Evolutionary conservation across 2,797 vertebrate genomes (phyloP), one percentile per base, ranked within the genome.

Genomic region (Sebastes hubbsi): DNA sequence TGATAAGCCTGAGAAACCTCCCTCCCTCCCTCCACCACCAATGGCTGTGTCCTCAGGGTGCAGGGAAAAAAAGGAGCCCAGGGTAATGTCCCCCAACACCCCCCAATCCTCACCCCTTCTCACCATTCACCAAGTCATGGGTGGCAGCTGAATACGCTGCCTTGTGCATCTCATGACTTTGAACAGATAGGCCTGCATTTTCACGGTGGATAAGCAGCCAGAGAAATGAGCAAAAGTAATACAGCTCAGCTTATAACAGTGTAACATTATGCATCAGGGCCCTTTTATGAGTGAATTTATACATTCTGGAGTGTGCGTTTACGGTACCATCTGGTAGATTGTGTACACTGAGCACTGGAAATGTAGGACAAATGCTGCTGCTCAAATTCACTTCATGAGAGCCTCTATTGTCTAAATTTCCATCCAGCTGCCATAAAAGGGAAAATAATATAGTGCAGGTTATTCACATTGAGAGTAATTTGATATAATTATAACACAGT

Each of bases 1-100:
- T 89, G 94, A 96, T 96, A 96, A 96, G 92, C 69, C 88, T 36
- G 91, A 88, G 90, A 92, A 91, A 86, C 20, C 52, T 54, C 52
- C 52, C 10, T 54, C 10, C 87, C 81, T 70, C 86, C 85, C 70
- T 77, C 70, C 72, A 42, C 77, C 24, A 83, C 79, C 89, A 68
- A 38, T 75, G 82, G 72, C 82, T 81, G 83, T 86, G 90, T 94
- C 94, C 91, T 88, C 74, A 13, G 85, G 88, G 88, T 30, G 67
- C 60, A 56, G 52, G 13, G 6, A 46, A 65, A 68, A 71, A 72
- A 77, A 62, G 30, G 74, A 78, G 83, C 83, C 85, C 18, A 4
- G 84, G 87, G 89, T 86, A 84, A 87, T 88, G 84, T 80, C 74
- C 77, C 77, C 81, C 55, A 20, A 61, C 72, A 61, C 8, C 69